Evolutionary conservation across 2,113 vertebrate species (phyloP).

Genomic region (Hiodon alosoides): DNA sequence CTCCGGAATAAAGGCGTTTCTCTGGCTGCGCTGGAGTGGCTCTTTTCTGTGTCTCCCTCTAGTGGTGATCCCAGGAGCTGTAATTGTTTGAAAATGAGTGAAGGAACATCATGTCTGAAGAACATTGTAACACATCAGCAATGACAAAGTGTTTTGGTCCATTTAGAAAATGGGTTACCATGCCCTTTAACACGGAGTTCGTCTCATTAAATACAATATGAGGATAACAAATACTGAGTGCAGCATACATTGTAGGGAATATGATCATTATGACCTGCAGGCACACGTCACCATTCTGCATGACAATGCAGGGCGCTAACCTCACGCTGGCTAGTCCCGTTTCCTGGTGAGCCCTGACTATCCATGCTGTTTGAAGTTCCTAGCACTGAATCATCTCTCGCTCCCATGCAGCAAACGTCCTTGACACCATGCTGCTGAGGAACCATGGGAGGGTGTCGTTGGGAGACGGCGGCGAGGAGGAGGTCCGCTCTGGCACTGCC

Average conservation of each 20-base stretch:
- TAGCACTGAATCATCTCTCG: background rate
- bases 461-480: constrained; percentile 62
- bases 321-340: no score
- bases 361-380: background rate
- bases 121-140: no score
- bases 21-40: background rate
- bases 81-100: constrained; percentile 5
- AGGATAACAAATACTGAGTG: no score
- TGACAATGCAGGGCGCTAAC: background rate
- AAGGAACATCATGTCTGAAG: no score
- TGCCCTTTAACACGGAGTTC: no score
- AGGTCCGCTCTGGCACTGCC: constrained; percentile 66
- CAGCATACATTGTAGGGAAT: no score
- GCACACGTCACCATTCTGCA: no score
- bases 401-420: constrained; percentile 58
- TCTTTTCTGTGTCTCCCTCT: no score
- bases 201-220: no score
- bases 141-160: no score
- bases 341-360: background rate
- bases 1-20: background rate
- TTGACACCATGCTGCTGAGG: constrained; percentile 78
- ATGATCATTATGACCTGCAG: no score
- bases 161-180: no score
- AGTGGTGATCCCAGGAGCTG: background rate
- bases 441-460: constrained; percentile 73